These are phyloP conservation scores for Premnoplex brunnescens DNA, from an alignment of 2,797 vertebrate species.

Conservation along the genomic window DNA sequence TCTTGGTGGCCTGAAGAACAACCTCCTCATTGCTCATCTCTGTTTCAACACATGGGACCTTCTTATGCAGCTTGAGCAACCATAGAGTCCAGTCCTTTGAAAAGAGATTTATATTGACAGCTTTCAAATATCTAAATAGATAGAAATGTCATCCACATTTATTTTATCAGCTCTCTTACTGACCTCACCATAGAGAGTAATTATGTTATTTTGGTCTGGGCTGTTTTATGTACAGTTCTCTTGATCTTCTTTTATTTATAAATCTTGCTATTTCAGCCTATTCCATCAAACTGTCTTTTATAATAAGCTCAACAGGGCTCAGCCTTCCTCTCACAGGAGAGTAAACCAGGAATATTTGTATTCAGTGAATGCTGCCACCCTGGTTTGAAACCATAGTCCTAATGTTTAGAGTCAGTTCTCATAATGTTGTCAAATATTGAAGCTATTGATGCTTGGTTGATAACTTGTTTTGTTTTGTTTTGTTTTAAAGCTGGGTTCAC, in stretches of 20 bases:
- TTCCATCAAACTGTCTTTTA: conserved; percentile 9
- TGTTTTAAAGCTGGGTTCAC: background rate
- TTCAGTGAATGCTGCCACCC: background rate
- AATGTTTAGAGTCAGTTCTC: background rate
- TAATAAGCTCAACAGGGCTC: conserved; percentile 16
- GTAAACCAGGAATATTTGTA: background rate
- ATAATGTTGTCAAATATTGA: background rate
- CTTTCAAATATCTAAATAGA: conserved; percentile 2
- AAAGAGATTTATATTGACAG: background rate
- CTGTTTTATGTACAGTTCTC: conserved; percentile 6
- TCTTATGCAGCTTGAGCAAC: background rate
- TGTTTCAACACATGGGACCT: background rate
- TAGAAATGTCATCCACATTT: background rate
- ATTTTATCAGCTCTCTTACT: background rate
- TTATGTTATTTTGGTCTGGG: conserved; percentile 1
- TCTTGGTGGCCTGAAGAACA: background rate
- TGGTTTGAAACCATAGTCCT: background rate
- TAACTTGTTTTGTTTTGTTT: background rate
- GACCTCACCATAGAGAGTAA: conserved; percentile 4
- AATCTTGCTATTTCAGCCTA: background rate
- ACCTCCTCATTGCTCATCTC: background rate
- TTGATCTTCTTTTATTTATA: conserved; percentile 24
- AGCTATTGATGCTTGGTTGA: background rate
- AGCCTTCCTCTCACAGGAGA: background rate
- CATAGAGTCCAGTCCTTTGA: background rate